A percentile compares a stretch with the other conserved stretches of the same genome.
phyloP scores from a whole-genome alignment of 1,140 invertebrate species.

The Drosophila ohnishii region DNA sequence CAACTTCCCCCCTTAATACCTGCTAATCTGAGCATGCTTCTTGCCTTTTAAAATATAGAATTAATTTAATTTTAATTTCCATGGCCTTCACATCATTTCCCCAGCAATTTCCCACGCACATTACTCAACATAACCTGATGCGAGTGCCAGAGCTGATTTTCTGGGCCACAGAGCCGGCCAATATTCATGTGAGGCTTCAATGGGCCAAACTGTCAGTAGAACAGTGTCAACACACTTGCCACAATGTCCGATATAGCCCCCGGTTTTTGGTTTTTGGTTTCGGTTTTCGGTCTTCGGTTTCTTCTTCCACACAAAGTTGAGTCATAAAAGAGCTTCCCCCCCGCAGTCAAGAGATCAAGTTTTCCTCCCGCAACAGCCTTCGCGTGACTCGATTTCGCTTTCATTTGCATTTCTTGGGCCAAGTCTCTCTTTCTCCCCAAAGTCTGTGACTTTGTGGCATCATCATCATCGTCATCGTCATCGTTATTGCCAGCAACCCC shows the following conservation, averaged over 20 bases:
- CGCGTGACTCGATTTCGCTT: constrained; percentile 69
- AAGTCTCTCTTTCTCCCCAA: constrained; percentile 35
- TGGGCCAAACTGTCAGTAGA: constrained; percentile 28
- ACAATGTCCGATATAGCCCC: constrained; percentile 22
- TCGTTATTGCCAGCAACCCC: constrained; percentile 7
- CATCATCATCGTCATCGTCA: constrained; percentile 1
- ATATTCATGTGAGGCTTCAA: constrained; percentile 33
- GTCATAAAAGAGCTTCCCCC: constrained; percentile 44
- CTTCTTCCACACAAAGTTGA: constrained; percentile 42
- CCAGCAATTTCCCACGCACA: constrained; percentile 10
- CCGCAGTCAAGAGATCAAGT: constrained; percentile 40
- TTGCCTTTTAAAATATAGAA: neutral
- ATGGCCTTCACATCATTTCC: constrained; percentile 29
- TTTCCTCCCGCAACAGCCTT: constrained; percentile 47
- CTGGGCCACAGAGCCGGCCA: constrained; percentile 14
- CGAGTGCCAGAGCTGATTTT: constrained; percentile 8
- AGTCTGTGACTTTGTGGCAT: constrained; percentile 2
- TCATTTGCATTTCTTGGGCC: constrained; percentile 63
- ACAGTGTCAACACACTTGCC: constrained; percentile 47
- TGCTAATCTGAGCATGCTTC: neutral
- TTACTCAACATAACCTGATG: constrained; percentile 18
- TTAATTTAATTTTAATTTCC: neutral
- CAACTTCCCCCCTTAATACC: neutral
- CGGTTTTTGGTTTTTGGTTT: constrained; percentile 1
- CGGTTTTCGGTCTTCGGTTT: neutral